Evolutionary conservation across 2,113 vertebrate species (phyloP), one percentile per base, ranked within the genome.

Genomic region (Caloenas nicobarica): DNA sequence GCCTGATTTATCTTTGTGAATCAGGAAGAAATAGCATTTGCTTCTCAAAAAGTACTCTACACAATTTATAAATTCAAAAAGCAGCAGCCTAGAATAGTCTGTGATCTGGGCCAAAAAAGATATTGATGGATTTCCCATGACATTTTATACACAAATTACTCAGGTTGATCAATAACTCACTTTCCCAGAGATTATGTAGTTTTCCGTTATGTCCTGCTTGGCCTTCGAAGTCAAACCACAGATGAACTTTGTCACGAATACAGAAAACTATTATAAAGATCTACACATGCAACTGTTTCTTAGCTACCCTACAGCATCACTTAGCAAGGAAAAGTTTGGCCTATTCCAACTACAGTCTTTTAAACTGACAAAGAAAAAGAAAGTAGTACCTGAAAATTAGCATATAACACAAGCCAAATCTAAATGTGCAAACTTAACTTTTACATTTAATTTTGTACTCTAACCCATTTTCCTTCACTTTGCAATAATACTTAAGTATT

Each of bases 241-340:
- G 36, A 62, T 44, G 21, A 89, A 53, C 8, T 13, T 54, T 36
- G 62, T 33, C 31, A 31, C 31, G 16, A 72, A n/a, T 23, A 42
- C 15, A 69, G 28, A 69, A 60, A 86, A 64, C 29, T 58, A 7
- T 40, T 85, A 36, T 2, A 79, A 46, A 81, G 23, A 31, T 40
- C 36, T 70, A 9, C 17, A 66, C 0, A 8, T 62, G 12, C 16
- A n/a, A 28, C n/a, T 25, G 57, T 71, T 86, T 71, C 42, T 77
- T 71, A 54, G 31, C 13, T 94, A 24, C 26, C 16, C 15, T n/a
- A 22, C 2, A 62, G 9, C 13, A 36, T 33, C 0, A 0, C 11
- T 60, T 42, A 54, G 10, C 7, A 51, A 64, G 69, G 13, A 26
- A 42, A 34, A 13, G 11, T 48, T 65, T 68, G 15, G 9, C 10